Evolutionary conservation across 2,113 vertebrate genomes (phyloP), one percentile per base, ranked within the genome.

Genomic region (Callorhinus ursinus): DNA sequence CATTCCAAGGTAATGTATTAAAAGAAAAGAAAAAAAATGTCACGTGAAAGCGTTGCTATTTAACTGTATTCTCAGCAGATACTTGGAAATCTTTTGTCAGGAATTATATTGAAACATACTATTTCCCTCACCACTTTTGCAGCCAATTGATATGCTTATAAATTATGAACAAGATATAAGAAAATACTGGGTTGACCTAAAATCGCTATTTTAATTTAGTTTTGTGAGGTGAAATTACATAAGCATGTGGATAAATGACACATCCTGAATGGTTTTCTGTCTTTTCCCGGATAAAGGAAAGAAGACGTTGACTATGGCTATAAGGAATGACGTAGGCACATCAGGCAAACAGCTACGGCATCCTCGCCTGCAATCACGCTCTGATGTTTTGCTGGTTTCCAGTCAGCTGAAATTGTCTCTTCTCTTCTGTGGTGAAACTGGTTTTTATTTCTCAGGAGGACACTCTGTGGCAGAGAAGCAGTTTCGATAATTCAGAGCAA

Each of bases 401-500:
- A 72, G 59, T 14, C n/a, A 82, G 77, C n/a, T 53, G 36, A 49
- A 42, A 19, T 91, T 53, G n/a, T 65, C 72, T 80, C 24, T 87
- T 21, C 79, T 92, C 51, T 93, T 39, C 11, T 69, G 26, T 16
- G 51, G 61, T 19, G 24, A 67, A 77, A n/a, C 33, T 0, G 10
- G 14, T 90, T 88, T 92, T 71, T 72, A 5, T 88, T 85, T 93
- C 89, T 93, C 79, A 42, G 76, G 63, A 88, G 42, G 24, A 82
- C 49, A 67, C 10, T 6, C 28, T 4, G 39, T 77, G 88, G 59
- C 49, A 88, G 85, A 88, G 55, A 77, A 69, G 63, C 22, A 51
- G 63, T 8, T 55, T 71, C 0, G 19, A 59, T 93, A 82, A 49
- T 67, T 96, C 84, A 14, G 93, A 97, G 77, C 95, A 92, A 98